Evolutionary conservation across 2,797 vertebrate genomes (phyloP), one percentile per base, ranked within the genome.

Genomic region (Silurus lanzhouensis): DNA sequence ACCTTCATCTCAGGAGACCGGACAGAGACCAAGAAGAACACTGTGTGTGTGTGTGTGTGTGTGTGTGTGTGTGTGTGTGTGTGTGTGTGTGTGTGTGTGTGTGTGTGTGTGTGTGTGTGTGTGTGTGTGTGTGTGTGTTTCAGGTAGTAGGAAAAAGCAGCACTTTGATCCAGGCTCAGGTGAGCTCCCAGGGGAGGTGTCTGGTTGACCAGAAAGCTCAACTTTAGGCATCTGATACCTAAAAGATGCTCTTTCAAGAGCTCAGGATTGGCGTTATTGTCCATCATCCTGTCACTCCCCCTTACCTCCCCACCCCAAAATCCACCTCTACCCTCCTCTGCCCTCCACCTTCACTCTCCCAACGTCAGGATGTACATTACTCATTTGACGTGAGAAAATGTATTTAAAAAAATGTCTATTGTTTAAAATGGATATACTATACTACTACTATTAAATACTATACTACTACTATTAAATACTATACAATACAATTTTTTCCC

Each of bases 111-210:
- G 80, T 83, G 83, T 87, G 79, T 86, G 86, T 80, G 83, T 87
- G 66, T 87, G 85, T 87, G 84, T 81, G 82, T 86, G 88, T 84
- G 44, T 82, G 67, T 75, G 66, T 85, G 55, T 87, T 84, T 82
- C 89, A 92, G 91, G 87, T 83, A 88, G 82, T 82, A 82, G 87
- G 93, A 91, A 94, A 93, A 94, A 94, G 93, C 90, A 92, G 91
- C 86, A 91, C 97, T 99, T 99, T 99, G 97, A 98, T 98, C 96
- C 92, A 93, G 96, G 96, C 96, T 99, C 97, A 96, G 95, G 96
- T 99, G 95, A 96, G 93, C 93, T 93, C 96, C 93, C 96, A 84
- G 84, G 96, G 96, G 96, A 97, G 95, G 96, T 96, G 95, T 97
- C 95, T 95, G 93, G 92, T 96, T 96, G 96, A 96, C 95, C 96